Conservation (phyloP, 1,140 invertebrate species). For the Eueides isabella region DNA sequence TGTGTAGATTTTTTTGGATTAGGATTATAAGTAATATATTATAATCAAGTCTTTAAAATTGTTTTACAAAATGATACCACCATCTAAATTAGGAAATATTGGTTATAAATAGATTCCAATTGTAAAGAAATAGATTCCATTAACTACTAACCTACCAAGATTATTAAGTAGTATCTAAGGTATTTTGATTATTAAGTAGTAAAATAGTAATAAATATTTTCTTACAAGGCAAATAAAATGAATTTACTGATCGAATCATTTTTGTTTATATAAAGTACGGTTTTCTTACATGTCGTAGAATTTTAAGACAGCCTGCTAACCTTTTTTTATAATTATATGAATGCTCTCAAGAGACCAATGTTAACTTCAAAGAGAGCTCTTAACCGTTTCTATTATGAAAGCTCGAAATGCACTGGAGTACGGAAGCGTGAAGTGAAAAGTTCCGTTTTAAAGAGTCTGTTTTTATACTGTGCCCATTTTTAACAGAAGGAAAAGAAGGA, state of each 20-base stretch:
- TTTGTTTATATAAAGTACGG: background rate
- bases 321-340: slow-evolving; percentile 40
- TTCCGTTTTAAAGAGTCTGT: slow-evolving; percentile 41
- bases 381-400: slow-evolving; percentile 62
- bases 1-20: too few species aligned
- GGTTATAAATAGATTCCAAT: too few species aligned
- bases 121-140: too few species aligned
- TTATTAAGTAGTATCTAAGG: too few species aligned
- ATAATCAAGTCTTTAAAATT: too few species aligned
- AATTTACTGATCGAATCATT: background rate
- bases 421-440: slow-evolving; percentile 55
- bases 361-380: slow-evolving; percentile 51
- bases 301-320: slow-evolving; percentile 2
- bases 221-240: background rate
- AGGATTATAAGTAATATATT: too few species aligned
- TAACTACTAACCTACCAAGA: too few species aligned
- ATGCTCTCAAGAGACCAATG: slow-evolving; percentile 42
- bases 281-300: slow-evolving; percentile 7
- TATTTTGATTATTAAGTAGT: too few species aligned
- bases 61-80: too few species aligned
- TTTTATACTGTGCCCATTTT: slow-evolving; percentile 40
- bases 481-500: too few species aligned
- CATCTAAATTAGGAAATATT: too few species aligned
- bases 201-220: too few species aligned
- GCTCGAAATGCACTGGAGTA: slow-evolving; percentile 58